Evolutionary conservation across 2,113 vertebrate genomes (phyloP).

Genomic region (Spheniscus mendiculus): DNA sequence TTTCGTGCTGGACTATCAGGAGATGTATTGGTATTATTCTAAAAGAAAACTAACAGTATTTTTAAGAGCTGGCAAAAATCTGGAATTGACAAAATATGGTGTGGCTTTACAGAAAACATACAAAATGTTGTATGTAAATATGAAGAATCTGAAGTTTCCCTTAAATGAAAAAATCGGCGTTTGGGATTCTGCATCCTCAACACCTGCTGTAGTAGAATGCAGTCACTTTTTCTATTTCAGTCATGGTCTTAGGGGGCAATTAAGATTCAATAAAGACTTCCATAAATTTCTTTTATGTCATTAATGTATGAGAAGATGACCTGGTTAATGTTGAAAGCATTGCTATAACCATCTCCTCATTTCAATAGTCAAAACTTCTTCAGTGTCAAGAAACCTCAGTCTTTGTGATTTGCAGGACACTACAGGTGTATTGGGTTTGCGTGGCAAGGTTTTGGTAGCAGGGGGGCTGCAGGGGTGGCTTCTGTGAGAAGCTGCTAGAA

Average conservation of each 20-base stretch:
- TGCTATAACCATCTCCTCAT: background rate
- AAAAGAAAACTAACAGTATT: background rate
- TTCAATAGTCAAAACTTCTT: background rate
- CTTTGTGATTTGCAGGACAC: background rate
- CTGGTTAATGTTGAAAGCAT: background rate
- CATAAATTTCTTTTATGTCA: constrained; percentile 39
- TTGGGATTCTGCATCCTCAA: background rate
- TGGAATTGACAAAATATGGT: background rate
- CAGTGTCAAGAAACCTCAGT: background rate
- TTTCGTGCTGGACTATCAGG: background rate
- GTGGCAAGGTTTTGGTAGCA: rapidly evolving
- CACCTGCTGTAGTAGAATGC: background rate
- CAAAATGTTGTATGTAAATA: background rate
- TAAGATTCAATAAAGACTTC: constrained; percentile 51
- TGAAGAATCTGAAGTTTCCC: background rate
- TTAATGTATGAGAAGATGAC: constrained; percentile 30
- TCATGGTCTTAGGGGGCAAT: constrained; percentile 20
- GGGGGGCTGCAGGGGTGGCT: background rate
- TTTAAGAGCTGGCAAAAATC: background rate
- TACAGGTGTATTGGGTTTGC: rapidly evolving
- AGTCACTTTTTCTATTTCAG: background rate
- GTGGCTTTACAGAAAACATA: background rate
- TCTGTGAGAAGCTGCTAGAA: background rate
- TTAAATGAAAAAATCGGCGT: background rate
- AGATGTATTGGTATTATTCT: background rate